Evolutionary conservation across 2,888 invertebrate species (phyloP), one percentile per base, ranked within the genome.

Genomic region (Erebia epiphron): DNA sequence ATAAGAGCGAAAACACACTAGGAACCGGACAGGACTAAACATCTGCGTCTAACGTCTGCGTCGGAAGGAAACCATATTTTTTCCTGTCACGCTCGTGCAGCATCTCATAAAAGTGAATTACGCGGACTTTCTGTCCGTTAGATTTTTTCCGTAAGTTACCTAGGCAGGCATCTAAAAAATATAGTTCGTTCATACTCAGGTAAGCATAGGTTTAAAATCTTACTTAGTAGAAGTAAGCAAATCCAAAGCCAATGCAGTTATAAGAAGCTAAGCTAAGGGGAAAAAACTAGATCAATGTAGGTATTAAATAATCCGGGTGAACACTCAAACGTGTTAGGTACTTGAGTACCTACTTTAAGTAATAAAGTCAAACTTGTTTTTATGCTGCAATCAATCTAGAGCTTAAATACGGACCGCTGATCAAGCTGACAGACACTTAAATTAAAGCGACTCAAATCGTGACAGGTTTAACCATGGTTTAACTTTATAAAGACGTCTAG

Each of bases 401-500:
- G 35, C 35, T 58, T 54, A 16, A 16, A 18, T 57, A 57, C 18
- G 21, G 57, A 26, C 57, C 21, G 57, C 57, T 26, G 26, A 35
- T 58, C 26, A 58, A n/a, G 18, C 50, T 50, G 26, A n/a, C 13
- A 57, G 57, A 26, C 57, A 57, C 21, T 26, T 57, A 35, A 26
- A 58, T 41, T 58, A 58, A 58, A 41, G n/a, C 41, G n/a, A 58
- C 35, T 14, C 35, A 41, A 41, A 10, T 58, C 58, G 41, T 35
- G 58, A 58, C 58, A 58, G n/a, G 58, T 35, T 58, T 58, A 35
- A 21, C n/a, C n/a, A n/a, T n/a, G n/a, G n/a, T n/a, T n/a, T n/a
- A 13, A 57, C 26, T 13, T 57, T 57, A 26, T 7, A 26, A 58
- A 58, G 41, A 54, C n/a, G 58, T 35, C 35, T 58, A 58, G 35